phyloP scores from a whole-genome alignment of 2,888 invertebrate species.

The Atrina japonica region DNA sequence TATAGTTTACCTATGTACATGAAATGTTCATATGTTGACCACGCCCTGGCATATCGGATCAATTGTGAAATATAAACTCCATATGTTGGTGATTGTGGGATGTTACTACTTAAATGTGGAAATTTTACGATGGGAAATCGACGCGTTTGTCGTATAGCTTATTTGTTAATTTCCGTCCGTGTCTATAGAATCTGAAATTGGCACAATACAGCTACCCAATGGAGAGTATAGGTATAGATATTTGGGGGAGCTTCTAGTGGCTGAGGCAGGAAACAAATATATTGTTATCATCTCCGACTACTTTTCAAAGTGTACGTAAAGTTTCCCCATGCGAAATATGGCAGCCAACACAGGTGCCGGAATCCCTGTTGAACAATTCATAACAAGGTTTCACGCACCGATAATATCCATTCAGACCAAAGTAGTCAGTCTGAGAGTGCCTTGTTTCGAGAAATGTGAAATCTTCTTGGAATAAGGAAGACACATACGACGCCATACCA shows the following conservation, averaged over 20 bases:
- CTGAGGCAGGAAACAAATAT: constrained; percentile 39
- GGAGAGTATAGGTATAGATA: constrained; percentile 38
- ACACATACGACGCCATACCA: constrained; percentile 46
- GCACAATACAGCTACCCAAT: constrained; percentile 29
- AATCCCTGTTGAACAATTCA: constrained; percentile 35
- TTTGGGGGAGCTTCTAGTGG: constrained; percentile 36
- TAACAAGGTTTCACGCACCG: constrained; percentile 40
- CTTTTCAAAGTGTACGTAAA: constrained; percentile 45
- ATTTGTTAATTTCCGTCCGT: too few relatives aligned
- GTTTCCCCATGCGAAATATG: constrained; percentile 35
- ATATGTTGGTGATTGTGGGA: too few relatives aligned
- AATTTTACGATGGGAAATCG: too few relatives aligned
- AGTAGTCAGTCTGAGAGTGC: constrained; percentile 42
- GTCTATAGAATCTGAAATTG: too few relatives aligned
- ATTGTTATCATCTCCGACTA: constrained; percentile 42
- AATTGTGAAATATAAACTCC: too few relatives aligned
- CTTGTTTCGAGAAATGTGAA: constrained; percentile 44
- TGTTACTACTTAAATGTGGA: too few relatives aligned
- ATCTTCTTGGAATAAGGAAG: constrained; percentile 37
- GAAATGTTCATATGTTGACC: too few relatives aligned
- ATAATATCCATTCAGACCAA: constrained; percentile 43
- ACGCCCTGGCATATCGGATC: too few relatives aligned
- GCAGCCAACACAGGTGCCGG: constrained; percentile 36
- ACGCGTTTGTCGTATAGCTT: too few relatives aligned
- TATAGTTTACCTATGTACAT: too few relatives aligned